Evolutionary conservation across 1,140 invertebrate genomes (phyloP).

Genomic region (Leptopilina boulardi): DNA sequence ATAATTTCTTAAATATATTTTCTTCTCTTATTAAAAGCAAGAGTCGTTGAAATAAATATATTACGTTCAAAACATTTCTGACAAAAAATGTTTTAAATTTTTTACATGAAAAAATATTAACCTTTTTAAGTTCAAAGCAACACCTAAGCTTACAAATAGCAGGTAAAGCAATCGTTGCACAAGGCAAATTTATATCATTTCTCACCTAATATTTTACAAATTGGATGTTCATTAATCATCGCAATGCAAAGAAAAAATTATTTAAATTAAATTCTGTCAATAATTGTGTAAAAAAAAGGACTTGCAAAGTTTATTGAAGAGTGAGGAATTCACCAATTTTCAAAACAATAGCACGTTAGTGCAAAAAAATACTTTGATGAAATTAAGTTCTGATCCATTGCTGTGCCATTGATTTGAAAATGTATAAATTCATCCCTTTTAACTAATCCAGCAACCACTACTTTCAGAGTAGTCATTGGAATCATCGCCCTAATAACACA

Average conservation of each 20-base stretch:
- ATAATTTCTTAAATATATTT: not conserved
- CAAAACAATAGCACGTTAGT: no score
- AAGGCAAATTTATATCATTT: not conserved
- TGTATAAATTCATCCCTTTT: no score
- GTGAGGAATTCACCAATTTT: no score
- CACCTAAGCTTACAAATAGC: conserved; percentile 51
- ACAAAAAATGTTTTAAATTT: not conserved
- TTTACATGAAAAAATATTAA: conserved; percentile 46
- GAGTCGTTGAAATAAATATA: conserved; percentile 18
- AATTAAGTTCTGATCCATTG: no score
- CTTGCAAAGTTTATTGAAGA: no score
- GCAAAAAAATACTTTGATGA: no score
- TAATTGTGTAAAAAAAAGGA: no score
- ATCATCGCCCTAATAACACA: no score
- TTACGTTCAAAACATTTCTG: not conserved
- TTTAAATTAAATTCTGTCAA: not conserved
- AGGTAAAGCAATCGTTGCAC: conserved; percentile 44
- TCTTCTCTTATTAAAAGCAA: not conserved
- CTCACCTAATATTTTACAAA: not conserved
- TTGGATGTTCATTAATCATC: not conserved
- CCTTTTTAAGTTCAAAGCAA: conserved; percentile 58
- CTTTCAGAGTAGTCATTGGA: no score
- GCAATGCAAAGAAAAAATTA: not conserved
- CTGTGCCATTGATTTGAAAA: no score
- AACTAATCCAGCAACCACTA: no score